Percentiles rank a stretch among this genome's conserved stretches.
These are phyloP conservation scores for Triplophysa bombifrons DNA, from an alignment of 2,797 vertebrate genomes.

Conservation along the genomic window DNA sequence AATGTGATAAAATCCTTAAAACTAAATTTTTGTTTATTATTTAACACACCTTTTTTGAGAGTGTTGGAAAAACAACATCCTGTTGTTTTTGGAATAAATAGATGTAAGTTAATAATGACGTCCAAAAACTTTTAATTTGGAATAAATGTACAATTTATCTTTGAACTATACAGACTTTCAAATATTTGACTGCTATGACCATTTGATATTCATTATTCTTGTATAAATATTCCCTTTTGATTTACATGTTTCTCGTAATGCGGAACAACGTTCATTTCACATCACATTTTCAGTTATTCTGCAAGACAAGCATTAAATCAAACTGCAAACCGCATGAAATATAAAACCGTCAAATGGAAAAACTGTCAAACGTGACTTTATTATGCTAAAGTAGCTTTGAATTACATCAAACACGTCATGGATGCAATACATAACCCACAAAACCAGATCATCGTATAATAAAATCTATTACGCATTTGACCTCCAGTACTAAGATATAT, in stretches of 20 bases:
- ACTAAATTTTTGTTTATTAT: too few species aligned
- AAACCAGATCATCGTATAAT: not conserved
- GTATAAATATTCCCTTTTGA: not conserved
- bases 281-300: not conserved
- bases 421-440: not conserved
- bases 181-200: not conserved
- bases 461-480: not conserved
- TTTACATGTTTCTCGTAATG: not conserved
- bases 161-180: not conserved
- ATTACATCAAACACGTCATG: not conserved
- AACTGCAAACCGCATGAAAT: constrained; percentile 5
- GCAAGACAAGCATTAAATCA: not conserved
- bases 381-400: not conserved
- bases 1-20: too few species aligned
- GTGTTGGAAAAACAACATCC: not conserved
- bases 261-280: not conserved
- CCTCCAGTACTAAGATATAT: not conserved
- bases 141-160: not conserved
- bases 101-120: not conserved
- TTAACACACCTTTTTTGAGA: too few species aligned
- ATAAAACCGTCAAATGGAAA: constrained; percentile 8
- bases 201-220: not conserved
- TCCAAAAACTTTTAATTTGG: not conserved
- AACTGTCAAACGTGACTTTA: not conserved
- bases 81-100: not conserved